phyloP scores from a whole-genome alignment of 35 echinoderm and acorn worm species.

The Heliocidaris tuberculata region DNA sequence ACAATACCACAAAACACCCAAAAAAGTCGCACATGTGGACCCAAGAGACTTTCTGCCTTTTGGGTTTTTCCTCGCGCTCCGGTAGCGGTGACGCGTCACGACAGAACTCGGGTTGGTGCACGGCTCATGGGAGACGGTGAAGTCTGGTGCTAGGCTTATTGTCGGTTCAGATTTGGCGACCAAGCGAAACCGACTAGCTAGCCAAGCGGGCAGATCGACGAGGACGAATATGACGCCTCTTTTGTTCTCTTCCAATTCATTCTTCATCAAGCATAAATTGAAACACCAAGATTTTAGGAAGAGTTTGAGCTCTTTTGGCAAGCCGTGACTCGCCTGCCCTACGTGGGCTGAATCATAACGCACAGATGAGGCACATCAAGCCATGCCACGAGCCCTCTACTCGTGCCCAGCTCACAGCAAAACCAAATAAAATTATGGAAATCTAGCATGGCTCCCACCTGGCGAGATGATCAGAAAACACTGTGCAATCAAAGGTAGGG shows the following conservation, averaged over 20 bases:
- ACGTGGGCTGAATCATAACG: conserved; percentile 34
- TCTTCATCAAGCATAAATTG: conserved; percentile 53
- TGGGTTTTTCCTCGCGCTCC: conserved; percentile 45
- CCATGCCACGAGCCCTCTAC: background rate
- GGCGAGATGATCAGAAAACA: conserved; percentile 46
- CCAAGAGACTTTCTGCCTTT: conserved; percentile 54
- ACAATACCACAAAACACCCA: conserved; percentile 52
- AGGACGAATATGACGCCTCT: conserved; percentile 43
- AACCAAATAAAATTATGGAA: conserved; percentile 48
- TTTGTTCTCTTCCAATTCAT: conserved; percentile 45
- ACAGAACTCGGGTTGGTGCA: conserved; percentile 36
- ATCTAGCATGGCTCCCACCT: conserved; percentile 41
- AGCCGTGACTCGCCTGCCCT: background rate
- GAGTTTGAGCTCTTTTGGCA: conserved; percentile 26
- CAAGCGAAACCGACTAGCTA: conserved; percentile 40
- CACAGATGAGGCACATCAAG: background rate
- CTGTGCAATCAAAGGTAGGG: conserved; percentile 38
- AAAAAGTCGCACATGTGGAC: conserved; percentile 50
- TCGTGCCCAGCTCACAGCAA: conserved; percentile 36
- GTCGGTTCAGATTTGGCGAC: conserved; percentile 44
- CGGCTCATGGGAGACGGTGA: conserved; percentile 22
- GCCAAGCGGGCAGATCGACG: conserved; percentile 43
- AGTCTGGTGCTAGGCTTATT: conserved; percentile 30
- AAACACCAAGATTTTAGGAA: conserved; percentile 47
- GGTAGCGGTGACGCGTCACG: conserved; percentile 42